Conservation (phyloP, 2,113 vertebrate genomes). For the Gadus chalcogrammus region DNA sequence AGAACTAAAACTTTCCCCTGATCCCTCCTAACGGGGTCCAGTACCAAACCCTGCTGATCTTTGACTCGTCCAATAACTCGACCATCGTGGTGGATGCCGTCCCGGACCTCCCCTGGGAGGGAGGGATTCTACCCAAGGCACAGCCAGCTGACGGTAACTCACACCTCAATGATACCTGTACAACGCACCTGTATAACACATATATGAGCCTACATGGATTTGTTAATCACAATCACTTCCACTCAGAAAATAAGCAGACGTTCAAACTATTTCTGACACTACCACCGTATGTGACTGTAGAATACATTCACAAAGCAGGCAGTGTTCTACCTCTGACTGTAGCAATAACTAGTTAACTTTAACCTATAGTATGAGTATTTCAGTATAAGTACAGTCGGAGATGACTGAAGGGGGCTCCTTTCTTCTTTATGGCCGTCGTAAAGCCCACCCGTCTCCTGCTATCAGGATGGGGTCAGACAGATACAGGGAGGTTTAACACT, state of each 20-base stretch:
- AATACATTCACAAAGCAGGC: too few relatives aligned
- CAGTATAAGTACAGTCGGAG: too few relatives aligned
- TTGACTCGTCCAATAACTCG: conserved; percentile 71
- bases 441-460: too few relatives aligned
- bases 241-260: too few relatives aligned
- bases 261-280: too few relatives aligned
- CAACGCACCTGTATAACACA: neutral
- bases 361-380: too few relatives aligned
- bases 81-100: neutral
- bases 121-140: conserved; percentile 73
- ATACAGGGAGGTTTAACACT: too few relatives aligned
- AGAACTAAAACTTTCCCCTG: neutral
- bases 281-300: too few relatives aligned
- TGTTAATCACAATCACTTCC: too few relatives aligned
- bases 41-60: conserved; percentile 78
- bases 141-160: conserved; percentile 48
- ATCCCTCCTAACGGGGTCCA: conserved; percentile 43
- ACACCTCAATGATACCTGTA: neutral
- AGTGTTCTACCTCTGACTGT: neutral
- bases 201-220: neutral
- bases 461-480: too few relatives aligned
- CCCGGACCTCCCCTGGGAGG: conserved; percentile 78
- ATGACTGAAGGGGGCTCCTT: too few relatives aligned
- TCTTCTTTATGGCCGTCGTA: too few relatives aligned
- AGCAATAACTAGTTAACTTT: neutral